Conservation (phyloP, 1,140 invertebrate species). For the Holotrichia oblita region DNA sequence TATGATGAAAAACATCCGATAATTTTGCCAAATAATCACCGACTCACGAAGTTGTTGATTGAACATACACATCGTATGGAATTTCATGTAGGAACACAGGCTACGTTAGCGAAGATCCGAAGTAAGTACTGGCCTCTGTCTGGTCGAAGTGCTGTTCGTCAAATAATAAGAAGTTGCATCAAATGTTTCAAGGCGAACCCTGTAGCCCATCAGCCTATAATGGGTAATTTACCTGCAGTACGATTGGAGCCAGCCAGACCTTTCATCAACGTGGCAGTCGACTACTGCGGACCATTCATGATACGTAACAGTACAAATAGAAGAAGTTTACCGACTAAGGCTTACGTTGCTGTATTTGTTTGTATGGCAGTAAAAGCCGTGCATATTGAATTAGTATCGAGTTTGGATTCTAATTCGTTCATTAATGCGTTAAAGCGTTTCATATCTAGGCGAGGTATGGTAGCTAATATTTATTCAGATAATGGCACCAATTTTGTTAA, state of each 20-base stretch:
- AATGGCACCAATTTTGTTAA: slow-evolving; percentile 46
- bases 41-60: slow-evolving; percentile 22
- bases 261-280: slow-evolving; percentile 53
- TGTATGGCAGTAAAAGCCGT: slow-evolving; percentile 44
- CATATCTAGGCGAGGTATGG: slow-evolving; percentile 41
- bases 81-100: background rate
- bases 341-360: slow-evolving; percentile 43
- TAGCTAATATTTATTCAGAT: slow-evolving; percentile 42
- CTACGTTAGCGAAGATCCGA: background rate
- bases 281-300: slow-evolving; percentile 56
- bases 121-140: background rate
- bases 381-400: slow-evolving; percentile 42
- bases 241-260: slow-evolving; percentile 49
- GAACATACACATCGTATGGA: background rate
- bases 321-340: slow-evolving; percentile 4
- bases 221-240: slow-evolving; percentile 50
- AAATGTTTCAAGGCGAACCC: slow-evolving; percentile 15
- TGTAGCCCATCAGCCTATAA: background rate
- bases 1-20: slow-evolving; percentile 46
- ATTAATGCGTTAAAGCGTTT: slow-evolving; percentile 42
- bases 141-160: background rate
- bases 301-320: slow-evolving; percentile 22
- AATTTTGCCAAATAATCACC: slow-evolving; percentile 43
- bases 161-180: slow-evolving; percentile 7
- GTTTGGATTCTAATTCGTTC: slow-evolving; percentile 41